phyloP scores from a whole-genome alignment of 53 echinoderm and acorn worm genomes.

The Mesocentrotus franciscanus region DNA sequence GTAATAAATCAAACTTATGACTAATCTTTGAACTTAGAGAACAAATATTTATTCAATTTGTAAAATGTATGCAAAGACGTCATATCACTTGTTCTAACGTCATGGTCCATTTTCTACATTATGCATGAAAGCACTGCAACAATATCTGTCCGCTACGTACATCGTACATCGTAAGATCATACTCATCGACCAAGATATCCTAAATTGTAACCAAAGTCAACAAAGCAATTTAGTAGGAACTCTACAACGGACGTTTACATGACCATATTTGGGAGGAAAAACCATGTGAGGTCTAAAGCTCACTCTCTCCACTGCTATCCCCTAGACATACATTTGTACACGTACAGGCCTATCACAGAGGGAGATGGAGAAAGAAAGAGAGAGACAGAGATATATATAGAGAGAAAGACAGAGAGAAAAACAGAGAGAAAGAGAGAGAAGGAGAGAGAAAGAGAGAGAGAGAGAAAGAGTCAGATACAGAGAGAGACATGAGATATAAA shows the following conservation, averaged over 20 bases:
- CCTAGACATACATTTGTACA: neutral
- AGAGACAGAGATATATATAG: neutral
- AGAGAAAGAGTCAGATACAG: neutral
- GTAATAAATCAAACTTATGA: neutral
- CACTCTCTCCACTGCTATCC: neutral
- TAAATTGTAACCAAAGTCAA: constrained; percentile 34
- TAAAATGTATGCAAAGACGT: neutral
- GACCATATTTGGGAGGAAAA: constrained; percentile 42
- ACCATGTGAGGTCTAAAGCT: constrained; percentile 12
- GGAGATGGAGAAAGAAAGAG: neutral
- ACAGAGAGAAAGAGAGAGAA: neutral
- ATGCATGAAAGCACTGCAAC: neutral
- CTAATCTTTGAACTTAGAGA: neutral
- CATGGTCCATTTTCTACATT: neutral
- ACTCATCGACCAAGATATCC: neutral
- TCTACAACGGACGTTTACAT: constrained; percentile 7
- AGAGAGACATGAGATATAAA: neutral
- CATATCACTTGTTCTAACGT: neutral
- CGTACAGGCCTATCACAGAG: neutral
- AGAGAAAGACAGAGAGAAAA: neutral
- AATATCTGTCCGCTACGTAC: neutral
- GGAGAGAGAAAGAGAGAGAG: neutral
- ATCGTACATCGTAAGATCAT: neutral
- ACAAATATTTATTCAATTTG: neutral
- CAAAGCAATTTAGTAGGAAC: neutral